Evolutionary conservation across 2,888 invertebrate species (phyloP).

Genomic region (Tenthredo distinguenda): DNA sequence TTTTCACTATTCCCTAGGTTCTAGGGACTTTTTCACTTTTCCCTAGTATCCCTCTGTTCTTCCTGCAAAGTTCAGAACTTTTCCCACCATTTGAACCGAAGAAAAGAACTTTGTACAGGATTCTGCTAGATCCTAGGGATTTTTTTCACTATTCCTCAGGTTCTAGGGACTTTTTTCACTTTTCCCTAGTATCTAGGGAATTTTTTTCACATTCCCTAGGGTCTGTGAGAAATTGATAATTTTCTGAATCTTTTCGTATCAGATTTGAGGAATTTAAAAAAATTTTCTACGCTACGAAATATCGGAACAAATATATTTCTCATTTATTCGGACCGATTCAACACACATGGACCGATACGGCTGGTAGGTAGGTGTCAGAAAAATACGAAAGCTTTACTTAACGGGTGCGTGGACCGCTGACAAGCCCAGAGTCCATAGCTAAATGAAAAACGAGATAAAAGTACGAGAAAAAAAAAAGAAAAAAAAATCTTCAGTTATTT

Average conservation of each 20-base stretch:
- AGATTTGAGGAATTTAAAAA: too few species aligned
- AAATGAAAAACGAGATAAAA: neutral
- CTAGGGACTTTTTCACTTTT: neutral
- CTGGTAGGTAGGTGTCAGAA: constrained; percentile 7
- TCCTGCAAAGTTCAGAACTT: too few species aligned
- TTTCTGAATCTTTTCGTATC: too few species aligned
- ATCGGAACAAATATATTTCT: neutral
- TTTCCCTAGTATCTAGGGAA: neutral
- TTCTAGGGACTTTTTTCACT: neutral
- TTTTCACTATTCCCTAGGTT: neutral
- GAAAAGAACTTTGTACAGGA: too few species aligned
- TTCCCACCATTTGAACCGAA: too few species aligned
- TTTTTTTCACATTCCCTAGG: neutral
- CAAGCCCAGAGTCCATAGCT: constrained; percentile 19
- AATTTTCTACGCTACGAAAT: neutral
- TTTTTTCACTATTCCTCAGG: neutral
- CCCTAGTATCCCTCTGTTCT: too few species aligned
- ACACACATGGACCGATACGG: neutral
- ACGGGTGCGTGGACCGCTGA: constrained; percentile 23
- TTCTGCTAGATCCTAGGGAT: neutral
- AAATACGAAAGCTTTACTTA: constrained; percentile 9
- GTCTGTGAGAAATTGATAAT: too few species aligned
- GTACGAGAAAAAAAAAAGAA: neutral
- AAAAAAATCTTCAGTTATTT: neutral
- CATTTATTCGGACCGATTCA: neutral